Conservation (phyloP, 2,888 invertebrate genomes). For the Aporophyla nigra region DNA sequence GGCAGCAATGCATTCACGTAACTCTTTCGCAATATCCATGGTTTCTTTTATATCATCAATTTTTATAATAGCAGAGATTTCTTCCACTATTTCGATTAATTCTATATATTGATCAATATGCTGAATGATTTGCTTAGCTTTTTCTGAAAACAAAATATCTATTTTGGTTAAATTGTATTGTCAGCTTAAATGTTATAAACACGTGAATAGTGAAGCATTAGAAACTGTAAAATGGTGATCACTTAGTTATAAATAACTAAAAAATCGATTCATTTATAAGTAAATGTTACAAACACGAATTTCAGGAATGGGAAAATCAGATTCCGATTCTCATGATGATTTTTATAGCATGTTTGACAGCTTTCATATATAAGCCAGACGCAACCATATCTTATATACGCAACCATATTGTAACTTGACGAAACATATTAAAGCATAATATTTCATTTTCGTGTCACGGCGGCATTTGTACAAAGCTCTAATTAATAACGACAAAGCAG, state of each 20-base stretch:
- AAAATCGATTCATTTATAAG: neutral
- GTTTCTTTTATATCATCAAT: slow-evolving; percentile 78
- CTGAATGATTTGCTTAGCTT: slow-evolving; percentile 72
- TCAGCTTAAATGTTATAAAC: neutral
- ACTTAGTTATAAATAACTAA: neutral
- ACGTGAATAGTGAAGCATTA: slow-evolving; percentile 11
- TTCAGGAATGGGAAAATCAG: neutral
- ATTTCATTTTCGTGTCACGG: slow-evolving; percentile 12
- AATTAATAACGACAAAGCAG: slow-evolving; percentile 57
- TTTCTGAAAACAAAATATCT: slow-evolving; percentile 73
- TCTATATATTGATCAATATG: slow-evolving; percentile 83
- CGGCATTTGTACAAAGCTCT: slow-evolving; percentile 69
- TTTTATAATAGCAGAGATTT: slow-evolving; percentile 78
- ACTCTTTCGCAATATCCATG: slow-evolving; percentile 76
- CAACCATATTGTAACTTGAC: neutral
- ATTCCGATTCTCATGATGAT: neutral
- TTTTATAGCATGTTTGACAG: neutral
- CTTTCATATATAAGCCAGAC: neutral
- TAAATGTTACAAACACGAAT: neutral
- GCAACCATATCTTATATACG: neutral
- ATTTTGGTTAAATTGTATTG: neutral
- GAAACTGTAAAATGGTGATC: neutral
- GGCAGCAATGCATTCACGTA: slow-evolving; percentile 73
- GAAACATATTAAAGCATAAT: slow-evolving; percentile 27
- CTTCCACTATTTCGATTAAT: slow-evolving; percentile 81